phyloP scores from a whole-genome alignment of 1,140 invertebrate species.

The Drosophila kohkoa region DNA sequence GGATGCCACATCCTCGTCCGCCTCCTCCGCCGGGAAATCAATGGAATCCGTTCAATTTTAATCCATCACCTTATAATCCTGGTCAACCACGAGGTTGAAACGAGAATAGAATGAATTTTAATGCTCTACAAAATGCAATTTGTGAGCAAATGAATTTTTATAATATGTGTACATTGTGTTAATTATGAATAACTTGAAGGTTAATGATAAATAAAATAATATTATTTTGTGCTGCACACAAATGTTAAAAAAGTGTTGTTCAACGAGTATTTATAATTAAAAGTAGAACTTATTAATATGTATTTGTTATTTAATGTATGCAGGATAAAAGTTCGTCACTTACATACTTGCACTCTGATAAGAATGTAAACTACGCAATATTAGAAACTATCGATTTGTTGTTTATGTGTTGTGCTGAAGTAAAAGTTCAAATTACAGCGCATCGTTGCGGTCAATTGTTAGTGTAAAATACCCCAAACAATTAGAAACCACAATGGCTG shows the following conservation, averaged over 20 bases:
- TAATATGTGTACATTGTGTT: background rate
- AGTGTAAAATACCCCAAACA: slow-evolving; percentile 80
- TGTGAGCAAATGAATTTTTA: background rate
- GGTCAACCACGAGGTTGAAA: background rate
- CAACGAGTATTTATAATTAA: background rate
- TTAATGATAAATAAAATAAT: too few species aligned
- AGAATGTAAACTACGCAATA: slow-evolving; percentile 3
- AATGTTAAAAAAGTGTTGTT: background rate
- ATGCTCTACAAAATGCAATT: background rate
- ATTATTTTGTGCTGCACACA: too few species aligned
- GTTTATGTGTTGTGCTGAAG: slow-evolving; percentile 14
- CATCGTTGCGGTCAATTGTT: slow-evolving; percentile 78
- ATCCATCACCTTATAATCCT: slow-evolving; percentile 23
- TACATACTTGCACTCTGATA: background rate
- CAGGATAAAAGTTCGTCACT: background rate
- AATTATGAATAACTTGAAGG: too few species aligned
- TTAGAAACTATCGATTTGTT: slow-evolving; percentile 39
- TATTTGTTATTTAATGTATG: background rate
- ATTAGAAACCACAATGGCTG: slow-evolving; percentile 78
- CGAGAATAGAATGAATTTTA: background rate
- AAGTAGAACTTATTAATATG: background rate
- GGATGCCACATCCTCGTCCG: too few species aligned
- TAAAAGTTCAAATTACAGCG: slow-evolving; percentile 69
- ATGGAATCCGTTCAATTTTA: slow-evolving; percentile 13
- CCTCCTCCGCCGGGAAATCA: slow-evolving; percentile 15